These are phyloP conservation scores for Uromys caudimaculatus DNA, from an alignment of 2,797 vertebrate species.

Conservation along the genomic window DNA sequence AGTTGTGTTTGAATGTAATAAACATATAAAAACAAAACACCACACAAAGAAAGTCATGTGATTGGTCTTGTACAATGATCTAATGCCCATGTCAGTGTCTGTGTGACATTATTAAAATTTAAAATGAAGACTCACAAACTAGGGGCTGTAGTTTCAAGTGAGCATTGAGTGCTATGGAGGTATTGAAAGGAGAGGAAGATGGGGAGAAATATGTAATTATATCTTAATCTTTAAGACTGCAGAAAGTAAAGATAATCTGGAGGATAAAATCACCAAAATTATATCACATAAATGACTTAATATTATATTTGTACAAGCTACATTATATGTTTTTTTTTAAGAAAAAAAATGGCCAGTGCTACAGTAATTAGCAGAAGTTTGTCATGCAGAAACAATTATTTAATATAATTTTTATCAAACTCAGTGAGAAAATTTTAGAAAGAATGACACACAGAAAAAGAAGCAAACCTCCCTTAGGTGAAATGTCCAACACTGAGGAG, in stretches of 20 bases:
- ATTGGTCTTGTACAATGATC: neutral
- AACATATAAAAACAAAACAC: constrained; percentile 24
- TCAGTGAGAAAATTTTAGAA: neutral
- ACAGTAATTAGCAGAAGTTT: neutral
- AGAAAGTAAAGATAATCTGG: neutral
- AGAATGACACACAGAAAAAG: neutral
- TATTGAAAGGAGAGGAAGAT: neutral
- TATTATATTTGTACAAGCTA: neutral
- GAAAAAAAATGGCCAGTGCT: neutral
- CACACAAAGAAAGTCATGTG: neutral
- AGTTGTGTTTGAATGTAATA: neutral
- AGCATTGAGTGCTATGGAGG: neutral
- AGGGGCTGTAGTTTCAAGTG: neutral
- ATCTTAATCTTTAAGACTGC: neutral
- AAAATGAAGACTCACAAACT: constrained; percentile 8
- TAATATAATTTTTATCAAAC: neutral
- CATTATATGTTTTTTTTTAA: neutral
- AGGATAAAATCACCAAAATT: neutral
- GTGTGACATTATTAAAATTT: neutral
- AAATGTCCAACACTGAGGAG: too few relatives aligned
- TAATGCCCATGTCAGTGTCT: neutral
- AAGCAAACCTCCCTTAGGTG: constrained; percentile 31
- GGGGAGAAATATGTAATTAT: neutral
- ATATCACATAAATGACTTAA: neutral
- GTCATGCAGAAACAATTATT: neutral